Base-by-base conservation (phyloP, 2,797 vertebrate genomes). In the Lithobates sylvaticus region DNA sequence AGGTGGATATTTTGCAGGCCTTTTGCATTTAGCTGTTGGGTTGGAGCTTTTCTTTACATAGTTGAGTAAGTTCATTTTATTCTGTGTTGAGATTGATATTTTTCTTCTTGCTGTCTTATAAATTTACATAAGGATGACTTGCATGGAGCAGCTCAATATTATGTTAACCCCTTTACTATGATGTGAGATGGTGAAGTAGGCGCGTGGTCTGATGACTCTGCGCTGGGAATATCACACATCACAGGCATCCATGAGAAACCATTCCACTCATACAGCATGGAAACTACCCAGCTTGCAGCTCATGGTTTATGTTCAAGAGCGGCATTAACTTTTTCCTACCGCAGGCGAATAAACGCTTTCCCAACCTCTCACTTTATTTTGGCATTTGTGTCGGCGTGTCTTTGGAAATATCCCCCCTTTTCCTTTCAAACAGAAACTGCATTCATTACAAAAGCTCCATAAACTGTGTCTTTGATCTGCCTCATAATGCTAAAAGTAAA, bases 311-410 rank as follows among this genome's bases (percentile, higher is more conserved):
- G 78, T 78, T 64, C 80, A 73, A 78, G 75, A 83, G 69, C 1
- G 68, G 75, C 75, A 73, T 83, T 82, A 83, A 68, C 74, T 72
- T 87, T 83, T 87, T 83, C 85, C 85, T 87, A 83, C 74, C 80
- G 16, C 80, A 83, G 76, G 79, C 16, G 67, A 87, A 87, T 83
- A 61, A 83, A 83, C 80, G 21, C 61, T 77, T 83, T 72, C 85
- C 79, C 80, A 73, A 87, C 71, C 71, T 83, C 75, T 83, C 39
- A 68, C 85, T 83, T 87, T 87, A 77, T 68, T 75, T 86, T 86
- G 85, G 85, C 85, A 26, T 72, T 81, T 47, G 26, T 44, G 9
- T 70, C 72, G 23, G 13, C 36, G 42, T 86, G 65, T 42, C 78
- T 82, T 83, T 87, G 75, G 85, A 87, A 83, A 82, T 83, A 78